A percentile compares a stretch with the other conserved stretches of the same genome.
phyloP scores from a whole-genome alignment of 2,113 vertebrate species.

The Megaceryle maxima region DNA sequence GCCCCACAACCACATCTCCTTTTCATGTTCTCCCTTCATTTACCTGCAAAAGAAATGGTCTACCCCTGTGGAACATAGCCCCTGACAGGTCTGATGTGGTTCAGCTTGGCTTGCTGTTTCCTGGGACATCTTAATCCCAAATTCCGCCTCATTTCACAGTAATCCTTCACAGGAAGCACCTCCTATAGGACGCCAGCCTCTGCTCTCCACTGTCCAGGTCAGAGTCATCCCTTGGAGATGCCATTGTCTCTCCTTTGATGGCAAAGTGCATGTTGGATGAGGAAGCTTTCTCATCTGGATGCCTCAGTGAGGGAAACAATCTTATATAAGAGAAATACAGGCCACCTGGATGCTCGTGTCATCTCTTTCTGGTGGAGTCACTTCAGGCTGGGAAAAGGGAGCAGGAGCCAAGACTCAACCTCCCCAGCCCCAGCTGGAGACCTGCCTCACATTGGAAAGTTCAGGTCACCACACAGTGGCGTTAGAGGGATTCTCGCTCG shows the following conservation, averaged over 20 bases:
- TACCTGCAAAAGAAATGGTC: not conserved
- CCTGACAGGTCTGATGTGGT: not conserved
- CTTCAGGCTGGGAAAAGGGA: not conserved
- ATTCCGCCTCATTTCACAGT: not conserved
- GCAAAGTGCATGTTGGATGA: not conserved
- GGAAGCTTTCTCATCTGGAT: not conserved
- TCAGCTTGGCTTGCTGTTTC: not conserved
- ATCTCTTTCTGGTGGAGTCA: not conserved
- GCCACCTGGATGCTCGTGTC: not conserved
- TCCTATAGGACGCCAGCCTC: not conserved
- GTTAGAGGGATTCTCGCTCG: not conserved
- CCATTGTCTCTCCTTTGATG: not conserved
- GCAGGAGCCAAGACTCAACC: not conserved
- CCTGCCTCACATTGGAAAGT: slow-evolving; percentile 10
- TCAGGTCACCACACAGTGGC: not conserved
- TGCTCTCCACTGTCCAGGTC: not conserved
- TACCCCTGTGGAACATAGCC: not conserved
- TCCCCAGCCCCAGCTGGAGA: not conserved
- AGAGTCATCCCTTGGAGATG: not conserved
- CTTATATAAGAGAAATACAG: not conserved
- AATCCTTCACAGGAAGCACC: not conserved
- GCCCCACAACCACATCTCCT: rapidly evolving
- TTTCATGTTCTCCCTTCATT: not conserved
- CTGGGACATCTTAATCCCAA: not conserved
- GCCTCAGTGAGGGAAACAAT: not conserved